These are phyloP conservation scores for Prionailurus bengalensis DNA, from an alignment of 2,113 vertebrate species.

Conservation along the genomic window DNA sequence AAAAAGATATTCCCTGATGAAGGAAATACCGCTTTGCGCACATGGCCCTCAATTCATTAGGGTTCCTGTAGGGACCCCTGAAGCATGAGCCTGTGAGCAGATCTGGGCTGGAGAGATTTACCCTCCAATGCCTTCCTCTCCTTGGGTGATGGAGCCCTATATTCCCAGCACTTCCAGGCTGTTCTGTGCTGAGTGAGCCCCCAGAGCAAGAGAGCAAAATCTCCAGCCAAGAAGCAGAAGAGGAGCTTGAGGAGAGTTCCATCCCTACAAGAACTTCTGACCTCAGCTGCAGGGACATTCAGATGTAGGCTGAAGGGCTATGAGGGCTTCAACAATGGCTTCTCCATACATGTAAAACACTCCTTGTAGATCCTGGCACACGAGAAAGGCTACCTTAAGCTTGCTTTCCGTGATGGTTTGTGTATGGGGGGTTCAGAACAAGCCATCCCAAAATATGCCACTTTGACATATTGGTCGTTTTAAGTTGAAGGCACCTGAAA, in stretches of 20 bases:
- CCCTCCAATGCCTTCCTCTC: background rate
- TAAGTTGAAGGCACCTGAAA: background rate
- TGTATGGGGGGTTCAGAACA: no score
- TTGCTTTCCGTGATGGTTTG: rapidly evolving
- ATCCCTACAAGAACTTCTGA: rapidly evolving
- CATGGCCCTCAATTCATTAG: no score
- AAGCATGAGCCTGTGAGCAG: no score
- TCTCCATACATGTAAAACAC: rapidly evolving
- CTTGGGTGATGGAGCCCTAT: background rate
- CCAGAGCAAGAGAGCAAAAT: background rate
- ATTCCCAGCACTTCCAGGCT: background rate
- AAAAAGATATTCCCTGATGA: background rate
- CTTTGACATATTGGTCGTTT: background rate
- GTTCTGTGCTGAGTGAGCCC: background rate
- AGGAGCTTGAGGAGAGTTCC: background rate
- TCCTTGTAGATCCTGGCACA: rapidly evolving
- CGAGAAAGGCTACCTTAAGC: background rate
- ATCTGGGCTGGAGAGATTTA: background rate
- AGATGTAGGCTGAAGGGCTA: no score
- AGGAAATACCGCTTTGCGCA: rapidly evolving
- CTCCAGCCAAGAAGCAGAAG: background rate
- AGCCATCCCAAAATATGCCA: background rate
- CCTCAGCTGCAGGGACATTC: background rate
- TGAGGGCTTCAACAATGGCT: rapidly evolving
- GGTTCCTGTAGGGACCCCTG: background rate